Base-by-base conservation (phyloP, 2,113 vertebrate species). In the Bos indicus region DNA sequence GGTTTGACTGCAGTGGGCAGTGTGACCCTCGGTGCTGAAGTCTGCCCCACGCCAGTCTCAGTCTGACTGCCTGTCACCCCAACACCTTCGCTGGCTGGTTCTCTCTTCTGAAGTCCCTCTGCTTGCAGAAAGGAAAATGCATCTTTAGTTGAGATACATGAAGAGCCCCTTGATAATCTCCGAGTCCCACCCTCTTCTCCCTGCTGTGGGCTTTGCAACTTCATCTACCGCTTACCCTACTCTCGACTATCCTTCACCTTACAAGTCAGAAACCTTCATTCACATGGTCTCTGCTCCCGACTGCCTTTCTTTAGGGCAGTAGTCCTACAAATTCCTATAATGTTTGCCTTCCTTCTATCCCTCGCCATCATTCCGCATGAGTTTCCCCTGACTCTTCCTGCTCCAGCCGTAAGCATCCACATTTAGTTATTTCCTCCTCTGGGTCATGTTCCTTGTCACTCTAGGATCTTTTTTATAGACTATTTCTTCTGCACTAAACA, bases 1-100 rank as follows among this genome's bases (percentile, higher is more conserved):
- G 4, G 12, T 3, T 2, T 9, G 6, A 3, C 5, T 21, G n/a
- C 28, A 1, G 3, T 5, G 83, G 48, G 17, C 6, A 56, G 4
- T 4, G 5, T 5, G 28, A 51, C 3, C 30, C 23, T 93, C 33
- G 1, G 71, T 11, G 56, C 19, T 17, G 12, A 95, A 28, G 1
- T 40, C 33, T 40, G 15, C 43, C 16, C 17, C 13, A 4, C 0
- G 0, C 25, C 33, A 81, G 3, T 19, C 84, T 84, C 62, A 88
- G 15, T 51, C 54, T 28, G 4, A 51, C 57, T 13, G 1, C 9
- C 36, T 2, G 11, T 28, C 33, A 40, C 12, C 26, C 25, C 4
- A 46, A 4, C 43, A 36, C 30, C 48, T 67, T 2, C 13, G 9
- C 19, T 57, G 2, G 1, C 40, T 77, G 11, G 2, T 25, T 17